Base-by-base conservation (phyloP, 2,113 vertebrate species). In the Peromyscus polionotus region DNA sequence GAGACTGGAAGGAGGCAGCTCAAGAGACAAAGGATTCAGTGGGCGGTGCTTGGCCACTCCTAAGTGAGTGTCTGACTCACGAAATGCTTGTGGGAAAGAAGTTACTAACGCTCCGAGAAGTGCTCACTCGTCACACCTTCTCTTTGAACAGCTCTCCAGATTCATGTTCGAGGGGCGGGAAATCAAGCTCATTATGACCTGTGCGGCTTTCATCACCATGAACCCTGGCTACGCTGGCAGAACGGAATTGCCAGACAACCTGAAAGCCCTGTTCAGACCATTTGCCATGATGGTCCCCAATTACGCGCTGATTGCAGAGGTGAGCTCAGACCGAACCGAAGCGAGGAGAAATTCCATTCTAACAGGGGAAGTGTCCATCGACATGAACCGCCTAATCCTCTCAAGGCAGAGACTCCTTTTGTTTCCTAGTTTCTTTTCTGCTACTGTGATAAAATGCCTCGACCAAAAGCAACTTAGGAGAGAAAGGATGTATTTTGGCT, bases 231-330 rank as follows among this genome's bases (percentile, higher is more conserved):
- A 99, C 6, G 99, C 99, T 33, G 99, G 99, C 97, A 98, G 99
- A 95, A 99, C 99, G 0, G 99, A 99, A 90, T 97, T 99, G 61
- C 99, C 99, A 2, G 99, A 99, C 96, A 99, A 99, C 91, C 97
- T 99, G 73, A 99, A 99, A 98, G 99, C 99, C 84, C 98, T 99
- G 4, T 99, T 99, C 91, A 98, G 99, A 98, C 99, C 99, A 24
- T 99, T 99, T 89, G 98, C 99, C 39, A 99, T 99, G 99, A 99
- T 99, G 99, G 99, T 99, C 96, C 99, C 99, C 90, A 99, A 99
- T 97, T 99, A 99, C 5, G 99, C 99, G 6, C 98, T 99, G 85
- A 99, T 99, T 92, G 99, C 99, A 65, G 99, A 99, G 99, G 99
- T 99, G 95, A 98, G 89, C 63, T 31, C 72, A 19, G 39, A 9